A percentile compares a stretch with the other conserved stretches of the same genome.
These are phyloP conservation scores for Microcebus griseorufus DNA, from an alignment of 2,113 vertebrate species.

Conservation along the genomic window DNA sequence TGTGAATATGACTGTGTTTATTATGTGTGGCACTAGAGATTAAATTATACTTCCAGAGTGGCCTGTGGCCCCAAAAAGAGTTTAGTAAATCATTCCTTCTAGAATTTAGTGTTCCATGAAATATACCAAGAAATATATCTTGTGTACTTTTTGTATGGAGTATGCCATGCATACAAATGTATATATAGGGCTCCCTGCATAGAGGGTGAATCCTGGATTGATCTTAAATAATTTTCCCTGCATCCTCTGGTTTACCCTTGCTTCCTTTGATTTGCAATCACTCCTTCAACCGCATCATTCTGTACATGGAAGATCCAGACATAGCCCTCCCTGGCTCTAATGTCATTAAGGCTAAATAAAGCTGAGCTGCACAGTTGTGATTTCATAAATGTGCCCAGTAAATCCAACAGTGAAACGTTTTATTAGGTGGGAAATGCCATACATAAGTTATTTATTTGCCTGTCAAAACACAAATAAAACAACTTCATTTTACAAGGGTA, in stretches of 20 bases:
- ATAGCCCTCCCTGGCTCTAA: background rate
- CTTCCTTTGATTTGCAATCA: slow-evolving; percentile 3
- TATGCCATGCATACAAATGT: background rate
- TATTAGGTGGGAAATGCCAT: slow-evolving; percentile 51
- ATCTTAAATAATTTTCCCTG: background rate
- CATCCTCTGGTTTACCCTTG: background rate
- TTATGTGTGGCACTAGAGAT: background rate
- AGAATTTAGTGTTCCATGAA: background rate
- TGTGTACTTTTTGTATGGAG: background rate
- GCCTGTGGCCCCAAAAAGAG: background rate
- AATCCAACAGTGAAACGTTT: slow-evolving; percentile 54
- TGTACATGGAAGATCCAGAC: background rate
- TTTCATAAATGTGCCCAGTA: slow-evolving; percentile 66
- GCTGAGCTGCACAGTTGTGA: slow-evolving; percentile 34
- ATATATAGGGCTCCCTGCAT: background rate
- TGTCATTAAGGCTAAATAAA: slow-evolving; percentile 58
- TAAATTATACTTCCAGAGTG: background rate
- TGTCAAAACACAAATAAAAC: slow-evolving; percentile 57
- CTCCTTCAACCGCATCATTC: background rate
- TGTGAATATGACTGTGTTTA: background rate
- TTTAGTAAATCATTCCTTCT: slow-evolving; percentile 6
- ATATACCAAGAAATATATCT: background rate
- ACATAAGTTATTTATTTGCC: slow-evolving; percentile 63
- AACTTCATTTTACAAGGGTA: background rate
- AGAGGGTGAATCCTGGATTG: background rate